Conservation (phyloP, 2,797 vertebrate genomes). For the Pseudochaenichthys georgianus region DNA sequence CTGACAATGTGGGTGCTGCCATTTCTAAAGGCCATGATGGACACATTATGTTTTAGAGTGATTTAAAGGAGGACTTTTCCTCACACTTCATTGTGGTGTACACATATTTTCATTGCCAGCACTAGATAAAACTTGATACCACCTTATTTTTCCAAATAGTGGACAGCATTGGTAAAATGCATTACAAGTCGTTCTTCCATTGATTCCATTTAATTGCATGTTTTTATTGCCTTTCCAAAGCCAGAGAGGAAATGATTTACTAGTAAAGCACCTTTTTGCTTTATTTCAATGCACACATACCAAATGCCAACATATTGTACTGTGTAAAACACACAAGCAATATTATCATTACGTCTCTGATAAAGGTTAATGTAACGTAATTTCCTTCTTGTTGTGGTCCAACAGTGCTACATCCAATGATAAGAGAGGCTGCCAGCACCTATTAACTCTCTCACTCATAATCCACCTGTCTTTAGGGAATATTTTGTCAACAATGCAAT, state of each 20-base stretch:
- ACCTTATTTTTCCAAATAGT: slow-evolving; percentile 1
- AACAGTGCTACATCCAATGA: slow-evolving; percentile 33
- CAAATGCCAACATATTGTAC: slow-evolving; percentile 41
- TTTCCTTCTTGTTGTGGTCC: slow-evolving; percentile 35
- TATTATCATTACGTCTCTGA: slow-evolving; percentile 22
- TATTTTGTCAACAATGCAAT: slow-evolving; percentile 43
- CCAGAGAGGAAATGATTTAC: background rate
- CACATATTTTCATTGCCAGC: background rate
- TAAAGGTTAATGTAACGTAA: slow-evolving; percentile 22
- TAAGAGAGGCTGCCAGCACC: slow-evolving; percentile 48
- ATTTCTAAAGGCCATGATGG: slow-evolving; percentile 47
- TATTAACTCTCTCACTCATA: slow-evolving; percentile 45
- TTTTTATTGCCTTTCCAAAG: background rate
- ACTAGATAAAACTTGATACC: slow-evolving; percentile 3
- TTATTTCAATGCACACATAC: slow-evolving; percentile 16
- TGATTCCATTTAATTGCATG: slow-evolving; percentile 5
- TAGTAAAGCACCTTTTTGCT: background rate
- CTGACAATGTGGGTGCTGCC: slow-evolving; percentile 18
- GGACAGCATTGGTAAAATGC: background rate
- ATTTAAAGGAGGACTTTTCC: slow-evolving; percentile 4
- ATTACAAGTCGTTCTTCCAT: slow-evolving; percentile 5
- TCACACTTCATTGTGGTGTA: background rate
- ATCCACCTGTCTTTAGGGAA: slow-evolving; percentile 38
- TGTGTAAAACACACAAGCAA: slow-evolving; percentile 44
- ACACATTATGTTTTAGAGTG: slow-evolving; percentile 19